Percentiles rank a stretch among this genome's conserved stretches.
These are phyloP conservation scores for Lochmaea capreae DNA, from an alignment of 2,888 invertebrate genomes.

Conservation along the genomic window DNA sequence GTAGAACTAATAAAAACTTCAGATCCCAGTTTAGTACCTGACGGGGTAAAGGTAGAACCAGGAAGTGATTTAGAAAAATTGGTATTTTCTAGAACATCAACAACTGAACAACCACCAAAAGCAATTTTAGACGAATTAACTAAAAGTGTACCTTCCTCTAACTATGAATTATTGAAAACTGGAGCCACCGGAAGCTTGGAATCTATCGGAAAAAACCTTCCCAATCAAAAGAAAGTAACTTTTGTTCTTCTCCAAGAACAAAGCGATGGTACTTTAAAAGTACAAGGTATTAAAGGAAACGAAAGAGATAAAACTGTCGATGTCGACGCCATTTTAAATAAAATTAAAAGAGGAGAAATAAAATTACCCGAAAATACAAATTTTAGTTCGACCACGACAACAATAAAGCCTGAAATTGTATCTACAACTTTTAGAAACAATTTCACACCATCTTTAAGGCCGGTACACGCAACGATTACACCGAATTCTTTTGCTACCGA, in stretches of 20 bases:
- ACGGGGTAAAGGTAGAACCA: constrained; percentile 67
- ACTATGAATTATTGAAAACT: constrained; percentile 85
- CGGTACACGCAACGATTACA: constrained; percentile 53
- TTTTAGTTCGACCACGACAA: constrained; percentile 42
- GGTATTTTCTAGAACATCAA: constrained; percentile 62
- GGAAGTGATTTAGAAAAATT: constrained; percentile 60
- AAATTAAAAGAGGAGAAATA: constrained; percentile 84
- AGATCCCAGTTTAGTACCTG: constrained; percentile 73
- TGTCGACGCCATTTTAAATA: constrained; percentile 83
- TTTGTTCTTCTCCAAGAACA: constrained; percentile 90
- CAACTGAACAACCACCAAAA: constrained; percentile 74
- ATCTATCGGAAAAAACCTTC: constrained; percentile 73
- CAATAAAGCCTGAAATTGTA: constrained; percentile 33
- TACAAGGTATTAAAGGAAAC: constrained; percentile 86
- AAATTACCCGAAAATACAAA: constrained; percentile 73
- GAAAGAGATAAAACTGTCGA: constrained; percentile 78
- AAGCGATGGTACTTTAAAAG: constrained; percentile 85
- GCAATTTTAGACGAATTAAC: constrained; percentile 82
- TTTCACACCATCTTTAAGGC: constrained; percentile 31
- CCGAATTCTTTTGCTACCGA: constrained; percentile 60
- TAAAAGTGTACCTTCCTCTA: constrained; percentile 81
- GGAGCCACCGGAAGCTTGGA: constrained; percentile 79
- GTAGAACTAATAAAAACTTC: constrained; percentile 69
- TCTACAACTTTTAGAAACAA: constrained; percentile 43
- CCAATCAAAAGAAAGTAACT: constrained; percentile 83